Percentiles rank a stretch among this genome's conserved stretches.
Evolutionary conservation across 1,140 invertebrate species (phyloP).

Genomic region (Danaus plexippus): DNA sequence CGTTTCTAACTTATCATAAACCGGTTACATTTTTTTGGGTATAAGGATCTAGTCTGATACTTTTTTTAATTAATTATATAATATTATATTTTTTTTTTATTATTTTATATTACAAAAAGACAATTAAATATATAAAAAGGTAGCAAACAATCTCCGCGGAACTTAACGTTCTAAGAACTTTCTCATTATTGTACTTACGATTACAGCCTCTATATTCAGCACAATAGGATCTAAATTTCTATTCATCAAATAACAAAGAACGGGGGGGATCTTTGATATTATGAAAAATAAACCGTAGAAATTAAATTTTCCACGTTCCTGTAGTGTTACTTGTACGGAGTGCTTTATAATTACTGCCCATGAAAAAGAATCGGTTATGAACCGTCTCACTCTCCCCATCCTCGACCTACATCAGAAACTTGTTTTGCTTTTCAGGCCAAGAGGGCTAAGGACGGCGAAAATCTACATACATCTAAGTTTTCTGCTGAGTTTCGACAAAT

Average conservation of each 20-base stretch:
- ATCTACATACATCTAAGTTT: conserved; percentile 17
- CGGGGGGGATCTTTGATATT: conserved; percentile 6
- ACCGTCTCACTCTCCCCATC: conserved; percentile 16
- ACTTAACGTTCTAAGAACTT: conserved; percentile 2
- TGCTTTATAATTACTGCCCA: conserved; percentile 18
- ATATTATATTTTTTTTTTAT: too few species aligned
- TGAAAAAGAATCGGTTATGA: conserved; percentile 20
- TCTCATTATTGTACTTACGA: conserved; percentile 9
- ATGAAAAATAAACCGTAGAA: conserved; percentile 7
- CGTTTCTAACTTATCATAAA: too few species aligned
- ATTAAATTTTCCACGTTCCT: conserved; percentile 14
- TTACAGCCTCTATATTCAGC: conserved; percentile 2
- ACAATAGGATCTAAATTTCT: conserved; percentile 1
- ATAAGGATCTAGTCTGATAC: too few species aligned
- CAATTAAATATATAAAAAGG: not conserved
- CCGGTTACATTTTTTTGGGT: too few species aligned
- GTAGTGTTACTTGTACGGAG: conserved; percentile 16
- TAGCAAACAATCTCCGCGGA: conserved; percentile 3
- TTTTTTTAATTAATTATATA: too few species aligned
- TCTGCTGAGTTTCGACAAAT: not conserved
- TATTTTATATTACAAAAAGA: too few species aligned
- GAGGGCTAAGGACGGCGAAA: conserved; percentile 19
- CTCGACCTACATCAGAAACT: conserved; percentile 25
- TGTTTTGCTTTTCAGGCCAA: conserved; percentile 27
- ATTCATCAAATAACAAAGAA: conserved; percentile 8